A percentile compares a stretch with the other conserved stretches of the same genome.
Conservation (phyloP, 2,797 vertebrate species). For the Clamator glandarius region DNA sequence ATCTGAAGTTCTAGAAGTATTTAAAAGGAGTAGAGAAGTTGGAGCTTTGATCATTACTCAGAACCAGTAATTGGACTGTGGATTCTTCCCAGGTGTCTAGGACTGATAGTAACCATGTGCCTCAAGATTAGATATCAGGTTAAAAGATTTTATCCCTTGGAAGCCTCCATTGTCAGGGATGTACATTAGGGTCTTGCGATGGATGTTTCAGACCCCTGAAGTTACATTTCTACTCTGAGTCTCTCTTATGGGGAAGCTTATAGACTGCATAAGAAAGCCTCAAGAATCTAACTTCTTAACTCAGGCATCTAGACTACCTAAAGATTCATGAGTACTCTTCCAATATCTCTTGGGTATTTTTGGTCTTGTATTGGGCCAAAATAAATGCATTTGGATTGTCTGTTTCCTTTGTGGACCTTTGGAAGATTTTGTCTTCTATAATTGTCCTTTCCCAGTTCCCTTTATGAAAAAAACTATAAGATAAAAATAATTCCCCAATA, state of each 20-base stretch:
- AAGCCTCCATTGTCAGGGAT: background rate
- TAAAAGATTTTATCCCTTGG: background rate
- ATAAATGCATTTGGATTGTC: background rate
- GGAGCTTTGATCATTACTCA: background rate
- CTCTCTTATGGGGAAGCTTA: background rate
- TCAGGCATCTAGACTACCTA: background rate
- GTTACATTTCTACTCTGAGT: background rate
- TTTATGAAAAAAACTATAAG: background rate
- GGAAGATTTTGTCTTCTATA: background rate
- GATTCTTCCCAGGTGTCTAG: background rate
- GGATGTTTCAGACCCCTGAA: background rate
- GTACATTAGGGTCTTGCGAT: accelerated
- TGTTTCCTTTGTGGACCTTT: background rate
- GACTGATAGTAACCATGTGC: background rate
- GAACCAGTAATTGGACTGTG: background rate
- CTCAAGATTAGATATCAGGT: background rate
- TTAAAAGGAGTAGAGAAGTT: background rate
- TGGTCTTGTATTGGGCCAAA: background rate
- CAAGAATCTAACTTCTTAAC: background rate
- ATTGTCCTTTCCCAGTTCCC: background rate
- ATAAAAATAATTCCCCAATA: background rate
- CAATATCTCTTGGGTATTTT: background rate
- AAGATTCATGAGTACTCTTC: background rate
- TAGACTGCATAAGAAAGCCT: background rate
- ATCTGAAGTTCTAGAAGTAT: background rate